Base-by-base conservation (phyloP, 1,140 invertebrate genomes). In the Muscidifurax raptorellus region DNA sequence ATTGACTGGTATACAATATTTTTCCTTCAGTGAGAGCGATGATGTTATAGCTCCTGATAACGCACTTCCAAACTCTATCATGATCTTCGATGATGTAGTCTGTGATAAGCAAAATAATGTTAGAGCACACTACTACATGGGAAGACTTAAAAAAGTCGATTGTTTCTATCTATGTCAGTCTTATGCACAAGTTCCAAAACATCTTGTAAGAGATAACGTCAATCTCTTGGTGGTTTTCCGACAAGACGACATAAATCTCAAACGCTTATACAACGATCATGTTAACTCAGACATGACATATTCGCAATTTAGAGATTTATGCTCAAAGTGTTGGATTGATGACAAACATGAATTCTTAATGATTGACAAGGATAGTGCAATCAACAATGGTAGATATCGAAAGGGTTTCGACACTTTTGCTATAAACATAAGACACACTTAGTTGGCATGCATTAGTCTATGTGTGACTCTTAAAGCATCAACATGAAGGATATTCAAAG, bases 181-280 rank as follows among this genome's bases (percentile, higher is more conserved):
- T 5, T 92, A 92, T 86, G 82, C 90, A 25, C 87, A 86, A 80
- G 90, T 92, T 78, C 91, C 90, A 22, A 93, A 93, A 89, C 92
- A 93, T 86, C 87, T 93, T 75, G 86, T 92, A 44, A 83, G 91
- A n/a, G 92, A 93, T 84, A 93, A 92, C 90, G 86, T 87, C 52
- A 92, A 93, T 88, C 85, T 92, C 30, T 32, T 92, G 18, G 83
- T 91, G 36, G 10, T 92, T n/a, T 93, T 93, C 87, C 89, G 90
- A 86, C 92, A 93, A 88, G 92, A 92, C 89, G 89, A 91, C 36
- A 84, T 87, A 15, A 93, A 93, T 89, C 87, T 93, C 52, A 89
- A 90, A 85, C 92, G 93, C 88, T 87, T 92, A 59, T 92, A 90
- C 79, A 82, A 90, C 52, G 90, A 93, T 86, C 89, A 93, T 87